Evolutionary conservation across 2,113 vertebrate genomes (phyloP).

Genomic region (Dendropsophus ebraccatus): DNA sequence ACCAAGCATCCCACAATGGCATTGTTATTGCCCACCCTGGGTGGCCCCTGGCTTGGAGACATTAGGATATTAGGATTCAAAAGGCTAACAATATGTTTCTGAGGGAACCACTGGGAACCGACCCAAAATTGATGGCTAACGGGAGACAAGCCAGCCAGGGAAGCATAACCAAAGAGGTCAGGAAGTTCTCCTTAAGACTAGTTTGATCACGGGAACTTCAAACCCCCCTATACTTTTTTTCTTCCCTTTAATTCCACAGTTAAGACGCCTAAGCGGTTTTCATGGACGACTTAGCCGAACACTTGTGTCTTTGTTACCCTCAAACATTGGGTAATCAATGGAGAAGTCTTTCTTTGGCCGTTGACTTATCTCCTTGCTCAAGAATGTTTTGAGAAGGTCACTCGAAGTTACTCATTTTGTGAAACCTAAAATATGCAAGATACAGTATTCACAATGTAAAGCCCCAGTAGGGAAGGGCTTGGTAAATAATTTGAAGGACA

Average conservation of each 20-base stretch:
- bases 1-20: neutral
- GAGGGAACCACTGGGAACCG: neutral
- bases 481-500: neutral
- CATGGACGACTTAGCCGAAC: constrained; percentile 34
- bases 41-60: constrained; percentile 19
- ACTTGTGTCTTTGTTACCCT: constrained; percentile 46
- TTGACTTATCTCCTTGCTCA: constrained; percentile 12
- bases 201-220: constrained; percentile 49
- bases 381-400: constrained; percentile 15
- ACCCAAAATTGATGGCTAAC: constrained; percentile 24
- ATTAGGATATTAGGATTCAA: constrained; percentile 31
- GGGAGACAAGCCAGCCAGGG: constrained; percentile 34
- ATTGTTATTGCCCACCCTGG: neutral
- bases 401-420: neutral
- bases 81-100: constrained; percentile 30
- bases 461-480: neutral
- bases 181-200: constrained; percentile 5
- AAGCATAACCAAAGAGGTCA: constrained; percentile 45
- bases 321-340: constrained; percentile 16
- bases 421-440: constrained; percentile 15
- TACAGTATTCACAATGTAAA: neutral
- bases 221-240: constrained; percentile 13
- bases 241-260: constrained; percentile 32
- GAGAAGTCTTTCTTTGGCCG: constrained; percentile 25
- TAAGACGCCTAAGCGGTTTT: constrained; percentile 29